phyloP scores from a whole-genome alignment of 1,140 invertebrate species.

The Dendroctonus ponderosae region DNA sequence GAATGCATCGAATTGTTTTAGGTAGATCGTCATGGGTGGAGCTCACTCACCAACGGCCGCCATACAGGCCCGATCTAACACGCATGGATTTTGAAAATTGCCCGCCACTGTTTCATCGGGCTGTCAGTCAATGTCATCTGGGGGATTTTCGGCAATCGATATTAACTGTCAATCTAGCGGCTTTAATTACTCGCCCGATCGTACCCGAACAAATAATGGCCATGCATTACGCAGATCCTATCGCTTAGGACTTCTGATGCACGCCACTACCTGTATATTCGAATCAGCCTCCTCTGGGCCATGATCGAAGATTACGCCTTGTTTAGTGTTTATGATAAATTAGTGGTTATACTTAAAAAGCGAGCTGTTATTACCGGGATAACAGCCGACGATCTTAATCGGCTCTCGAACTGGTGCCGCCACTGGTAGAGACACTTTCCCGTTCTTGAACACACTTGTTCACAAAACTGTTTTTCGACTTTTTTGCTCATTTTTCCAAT shows the following conservation, averaged over 20 bases:
- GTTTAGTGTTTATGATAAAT: too few relatives aligned
- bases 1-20: conserved; percentile 22
- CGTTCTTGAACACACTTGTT: too few relatives aligned
- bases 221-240: conserved; percentile 28
- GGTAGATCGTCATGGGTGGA: not conserved
- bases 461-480: too few relatives aligned
- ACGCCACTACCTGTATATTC: conserved; percentile 23
- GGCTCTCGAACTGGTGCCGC: not conserved
- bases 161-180: conserved; percentile 27
- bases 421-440: too few relatives aligned
- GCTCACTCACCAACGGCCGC: too few relatives aligned
- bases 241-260: not conserved
- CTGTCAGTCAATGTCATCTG: conserved; percentile 2
- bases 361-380: conserved; percentile 14
- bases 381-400: conserved; percentile 7
- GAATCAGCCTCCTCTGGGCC: conserved; percentile 12
- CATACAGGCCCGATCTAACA: too few relatives aligned
- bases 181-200: conserved; percentile 38
- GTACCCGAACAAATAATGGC: conserved; percentile 31
- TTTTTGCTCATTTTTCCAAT: too few relatives aligned
- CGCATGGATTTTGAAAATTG: too few relatives aligned
- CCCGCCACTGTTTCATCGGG: not conserved
- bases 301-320: conserved; percentile 3
- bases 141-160: conserved; percentile 28
- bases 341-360: not conserved